Evolutionary conservation across 2,113 vertebrate species (phyloP), one percentile per base, ranked within the genome.

Genomic region (Athene cunicularia): DNA sequence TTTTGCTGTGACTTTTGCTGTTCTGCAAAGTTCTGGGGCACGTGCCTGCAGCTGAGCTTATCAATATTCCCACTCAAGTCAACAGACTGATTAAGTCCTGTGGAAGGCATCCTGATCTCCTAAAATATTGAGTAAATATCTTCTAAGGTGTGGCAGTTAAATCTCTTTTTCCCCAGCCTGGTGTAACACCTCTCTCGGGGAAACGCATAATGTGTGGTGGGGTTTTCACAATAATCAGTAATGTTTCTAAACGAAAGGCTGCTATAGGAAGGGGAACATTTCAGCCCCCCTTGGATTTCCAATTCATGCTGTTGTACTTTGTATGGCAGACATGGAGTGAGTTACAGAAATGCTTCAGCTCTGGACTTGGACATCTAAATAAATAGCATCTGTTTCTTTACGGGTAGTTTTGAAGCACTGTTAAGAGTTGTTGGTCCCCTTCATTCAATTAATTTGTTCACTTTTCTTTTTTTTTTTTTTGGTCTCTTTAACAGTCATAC

Each of bases 401-500:
- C 4, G 2, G 80, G 30, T 64, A 72, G 75, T 93, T 96, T 64
- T 49, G 80, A 71, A 82, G 32, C 41, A 2, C 68, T 80, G 75
- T 55, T 76, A 80, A 77, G 55, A 95, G 41, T 92, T 96, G 90
- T 93, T 96, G 85, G 71, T 94, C 71, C 32, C 24, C 32, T 90
- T 86, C 3, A 0, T 45, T 96, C 67, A 56, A 80, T 93, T 95
- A 93, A 95, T 95, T 92, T 90, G 35, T 66, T 15, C 18, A 6
- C 2, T 1, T 7, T 19, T 33, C 14, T 50, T 22, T 22, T 26
- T 33, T 6, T 55, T n/a, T n/a, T 4, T 30, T 87, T 72, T 72
- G 66, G 20, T 72, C 60, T 90, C 35, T 97, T 92, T 96, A 96
- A 85, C 97, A 99, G 99, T 97, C 98, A 0, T 99, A 99, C 98